A percentile compares a stretch with the other conserved stretches of the same genome.
Evolutionary conservation across 2,113 vertebrate genomes (phyloP).

Genomic region (Seriola aureovittata): DNA sequence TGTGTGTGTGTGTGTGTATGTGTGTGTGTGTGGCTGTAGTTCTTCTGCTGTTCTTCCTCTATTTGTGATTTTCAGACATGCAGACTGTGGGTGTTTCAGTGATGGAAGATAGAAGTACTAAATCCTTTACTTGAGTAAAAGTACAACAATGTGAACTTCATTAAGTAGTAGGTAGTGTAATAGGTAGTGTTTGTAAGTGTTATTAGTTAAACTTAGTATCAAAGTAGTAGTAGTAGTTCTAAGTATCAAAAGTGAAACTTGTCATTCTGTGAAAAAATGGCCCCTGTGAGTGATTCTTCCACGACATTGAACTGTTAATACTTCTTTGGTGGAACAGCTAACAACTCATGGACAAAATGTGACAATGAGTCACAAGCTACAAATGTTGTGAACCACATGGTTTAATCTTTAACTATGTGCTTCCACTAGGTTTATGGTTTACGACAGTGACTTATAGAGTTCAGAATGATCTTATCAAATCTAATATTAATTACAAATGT

Average conservation of each 20-base stretch:
- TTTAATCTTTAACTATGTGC: background rate
- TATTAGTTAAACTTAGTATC: background rate
- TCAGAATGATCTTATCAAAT: background rate
- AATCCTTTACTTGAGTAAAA: too few relatives aligned
- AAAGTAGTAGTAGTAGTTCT: background rate
- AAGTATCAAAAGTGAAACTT: background rate
- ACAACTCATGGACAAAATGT: background rate
- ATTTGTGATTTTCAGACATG: background rate
- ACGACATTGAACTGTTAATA: background rate
- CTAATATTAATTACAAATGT: background rate
- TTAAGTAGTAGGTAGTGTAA: too few relatives aligned
- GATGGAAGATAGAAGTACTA: too few relatives aligned
- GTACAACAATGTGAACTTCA: too few relatives aligned
- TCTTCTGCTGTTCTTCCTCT: background rate
- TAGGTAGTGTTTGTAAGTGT: background rate
- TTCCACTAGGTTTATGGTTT: background rate
- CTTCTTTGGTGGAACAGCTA: background rate
- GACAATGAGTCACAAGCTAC: background rate
- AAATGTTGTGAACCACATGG: conserved; percentile 1
- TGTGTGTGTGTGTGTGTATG: conserved; percentile 10
- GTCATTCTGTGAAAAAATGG: background rate
- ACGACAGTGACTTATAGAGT: background rate
- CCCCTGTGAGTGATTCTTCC: background rate
- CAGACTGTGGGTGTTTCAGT: too few relatives aligned
- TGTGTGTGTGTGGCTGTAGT: background rate